Base-by-base conservation (phyloP, 2,888 invertebrate genomes). In the Cataglyphis albicans region DNA sequence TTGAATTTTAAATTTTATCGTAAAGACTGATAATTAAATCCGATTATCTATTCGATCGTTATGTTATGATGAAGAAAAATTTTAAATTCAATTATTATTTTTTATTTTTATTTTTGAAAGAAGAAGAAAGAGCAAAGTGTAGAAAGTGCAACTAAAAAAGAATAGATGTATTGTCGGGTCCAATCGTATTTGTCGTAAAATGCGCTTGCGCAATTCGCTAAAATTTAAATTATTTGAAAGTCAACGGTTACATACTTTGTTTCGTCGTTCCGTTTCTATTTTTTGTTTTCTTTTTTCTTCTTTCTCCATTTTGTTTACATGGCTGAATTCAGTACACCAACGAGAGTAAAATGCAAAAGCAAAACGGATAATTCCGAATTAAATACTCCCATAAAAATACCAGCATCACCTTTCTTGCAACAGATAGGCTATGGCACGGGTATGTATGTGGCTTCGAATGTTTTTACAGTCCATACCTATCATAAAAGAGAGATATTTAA, bases 351-450 rank as follows among this genome's bases (percentile, higher is more conserved):
- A 32, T 86, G 70, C n/a, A 91, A 87, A 41, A 91, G 87, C 55
- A 85, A 86, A 82, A 88, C 90, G 7, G 89, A 88, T 44, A 91
- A 92, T 90, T 64, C 91, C 10, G 93, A 93, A 29, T 84, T 88
- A 38, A 88, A 89, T 55, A 94, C 93, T 0, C 93, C 94, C 0
- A 92, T 93, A 55, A 93, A 93, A 86, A 97, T 97, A 90, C 98
- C 98, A 9, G 96, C 97, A 15, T 97, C 97, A 0, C 98, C 98
- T 0, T 96, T 96, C 93, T 94, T 98, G 86, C 96, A 96, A 92
- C 95, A 96, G 90, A 96, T 98, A 81, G 98, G 98, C 83, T 97
- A 96, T 95, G 98, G 98, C 70, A 97, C 97, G 91, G 97, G 97
- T 97, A 93, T 91, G 91, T 86, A n/a, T 41, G 7, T 18, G 18